Conservation (phyloP, 1,140 invertebrate genomes). For the Arion vulgaris region DNA sequence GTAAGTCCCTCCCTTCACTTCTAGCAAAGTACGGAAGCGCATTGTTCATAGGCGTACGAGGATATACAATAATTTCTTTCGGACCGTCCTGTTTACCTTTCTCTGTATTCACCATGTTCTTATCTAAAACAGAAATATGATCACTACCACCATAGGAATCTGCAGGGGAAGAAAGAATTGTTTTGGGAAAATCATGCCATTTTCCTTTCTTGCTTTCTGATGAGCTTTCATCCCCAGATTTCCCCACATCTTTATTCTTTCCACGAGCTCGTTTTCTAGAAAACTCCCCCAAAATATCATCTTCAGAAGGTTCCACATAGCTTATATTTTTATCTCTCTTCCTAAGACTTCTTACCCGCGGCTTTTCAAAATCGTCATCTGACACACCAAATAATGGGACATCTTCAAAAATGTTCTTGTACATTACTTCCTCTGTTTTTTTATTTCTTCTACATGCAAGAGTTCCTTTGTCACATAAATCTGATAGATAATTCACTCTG, state of each 20-base stretch:
- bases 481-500: background rate
- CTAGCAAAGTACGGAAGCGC: too few species aligned
- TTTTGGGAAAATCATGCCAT: too few species aligned
- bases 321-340: conserved; percentile 24
- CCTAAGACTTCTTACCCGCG: background rate
- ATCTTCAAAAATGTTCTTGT: conserved; percentile 9
- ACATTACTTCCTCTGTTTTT: background rate
- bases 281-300: conserved; percentile 24
- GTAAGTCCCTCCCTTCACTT: too few species aligned
- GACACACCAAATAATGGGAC: background rate
- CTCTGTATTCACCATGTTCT: too few species aligned
- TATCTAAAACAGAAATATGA: too few species aligned
- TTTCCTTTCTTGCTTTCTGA: too few species aligned
- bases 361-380: conserved; percentile 1
- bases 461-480: background rate
- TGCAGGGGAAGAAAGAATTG: too few species aligned
- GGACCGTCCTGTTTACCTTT: too few species aligned
- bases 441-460: conserved; percentile 11
- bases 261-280: background rate
- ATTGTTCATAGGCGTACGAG: too few species aligned
- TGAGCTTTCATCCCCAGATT: too few species aligned
- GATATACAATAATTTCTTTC: too few species aligned
- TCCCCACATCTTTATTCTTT: background rate
- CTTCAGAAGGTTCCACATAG: conserved; percentile 27
- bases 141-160: too few species aligned